Base-by-base conservation (phyloP, 1,140 invertebrate genomes). In the Drosophila kikkawai region DNA sequence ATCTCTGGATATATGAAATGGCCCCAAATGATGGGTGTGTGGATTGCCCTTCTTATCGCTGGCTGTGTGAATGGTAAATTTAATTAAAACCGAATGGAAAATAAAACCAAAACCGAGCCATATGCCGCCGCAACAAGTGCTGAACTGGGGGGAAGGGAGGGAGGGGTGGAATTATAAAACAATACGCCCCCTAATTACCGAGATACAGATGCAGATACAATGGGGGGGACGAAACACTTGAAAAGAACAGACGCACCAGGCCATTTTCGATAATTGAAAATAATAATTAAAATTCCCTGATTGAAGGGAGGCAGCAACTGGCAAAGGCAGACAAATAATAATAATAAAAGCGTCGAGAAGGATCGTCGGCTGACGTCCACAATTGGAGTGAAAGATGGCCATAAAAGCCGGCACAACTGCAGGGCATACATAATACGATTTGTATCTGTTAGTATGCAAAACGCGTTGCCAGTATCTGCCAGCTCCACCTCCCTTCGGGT, bases 191-290 rank as follows among this genome's bases (percentile, higher is more conserved):
- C 80, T 81, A 87, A 90, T 88, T 87, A 90, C 80, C 29, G 63
- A 63, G 42, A 70, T 66, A 68, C 59, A 82, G 51, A 56, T 32
- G 39, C 65, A 79, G 75, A 70, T 58, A 73, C 67, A 71, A 78
- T 59, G 51, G 50, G 29, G 29, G 19, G 22, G 47, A 6, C 47
- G 66, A 53, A 73, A 57, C 82, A 87, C 84, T 87, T 88, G 84
- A 87, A 77, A 64, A 55, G 66, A 63, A 45, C 56, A 80, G 64
- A 91, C 74, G 81, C 51, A 36, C 85, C 68, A 81, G 80, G 37
- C 87, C 83, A 87, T 91, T 88, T 91, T 91, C 90, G 76, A 86
- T 91, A 91, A 91, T 91, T 91, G 90, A 91, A 91, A 91, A 91
- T 76, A 90, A 91, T 90, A 91, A 91, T 91, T 91, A 91, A 91